Evolutionary conservation across 2,888 invertebrate genomes (phyloP).

Genomic region (Coenonympha arcania): DNA sequence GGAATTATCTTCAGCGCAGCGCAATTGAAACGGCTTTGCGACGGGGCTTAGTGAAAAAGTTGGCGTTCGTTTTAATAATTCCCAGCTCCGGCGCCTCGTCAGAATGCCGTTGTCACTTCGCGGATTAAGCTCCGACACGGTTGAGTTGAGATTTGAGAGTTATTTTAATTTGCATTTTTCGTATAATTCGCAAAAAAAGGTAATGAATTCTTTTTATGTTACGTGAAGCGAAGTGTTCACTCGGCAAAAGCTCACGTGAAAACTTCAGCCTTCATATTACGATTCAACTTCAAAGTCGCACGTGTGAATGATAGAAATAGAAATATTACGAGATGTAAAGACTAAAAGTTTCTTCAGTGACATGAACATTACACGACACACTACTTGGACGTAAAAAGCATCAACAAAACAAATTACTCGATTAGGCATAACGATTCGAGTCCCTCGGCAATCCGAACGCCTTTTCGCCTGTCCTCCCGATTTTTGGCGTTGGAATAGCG

Average conservation of each 20-base stretch:
- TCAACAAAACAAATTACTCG: slow-evolving; percentile 49
- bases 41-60: slow-evolving; percentile 74
- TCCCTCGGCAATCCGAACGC: slow-evolving; percentile 68
- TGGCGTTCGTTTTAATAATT: slow-evolving; percentile 76
- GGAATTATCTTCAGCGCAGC: slow-evolving; percentile 75
- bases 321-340: neutral
- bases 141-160: slow-evolving; percentile 72
- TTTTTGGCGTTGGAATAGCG: slow-evolving; percentile 61
- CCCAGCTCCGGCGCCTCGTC: slow-evolving; percentile 74
- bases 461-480: slow-evolving; percentile 59
- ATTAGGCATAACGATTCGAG: slow-evolving; percentile 71
- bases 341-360: no score
- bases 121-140: slow-evolving; percentile 73
- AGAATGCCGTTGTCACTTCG: slow-evolving; percentile 75
- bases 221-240: slow-evolving; percentile 23
- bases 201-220: slow-evolving; percentile 40
- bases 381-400: slow-evolving; percentile 45
- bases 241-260: neutral
- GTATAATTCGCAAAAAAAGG: slow-evolving; percentile 52
- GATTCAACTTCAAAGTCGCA: neutral
- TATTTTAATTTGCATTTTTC: slow-evolving; percentile 73
- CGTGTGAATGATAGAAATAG: neutral
- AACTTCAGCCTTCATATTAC: neutral
- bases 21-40: slow-evolving; percentile 75
- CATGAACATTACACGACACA: neutral